These are phyloP conservation scores for Agrotis exclamationis DNA, from an alignment of 2,888 invertebrate species.

Conservation along the genomic window DNA sequence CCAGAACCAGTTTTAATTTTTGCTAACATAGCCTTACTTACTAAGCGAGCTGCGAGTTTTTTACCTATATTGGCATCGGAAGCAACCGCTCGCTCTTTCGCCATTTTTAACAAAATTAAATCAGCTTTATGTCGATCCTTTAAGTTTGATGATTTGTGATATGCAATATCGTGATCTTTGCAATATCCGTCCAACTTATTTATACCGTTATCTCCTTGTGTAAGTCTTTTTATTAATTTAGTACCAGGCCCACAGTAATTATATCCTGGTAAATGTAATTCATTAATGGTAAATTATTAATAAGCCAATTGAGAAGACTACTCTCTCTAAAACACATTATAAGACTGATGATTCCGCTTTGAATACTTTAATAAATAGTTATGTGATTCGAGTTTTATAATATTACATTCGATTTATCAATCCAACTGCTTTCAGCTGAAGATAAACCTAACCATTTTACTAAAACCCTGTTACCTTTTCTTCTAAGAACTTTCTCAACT, in stretches of 20 bases:
- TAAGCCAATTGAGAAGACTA: slow-evolving; percentile 8
- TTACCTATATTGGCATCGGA: slow-evolving; percentile 2
- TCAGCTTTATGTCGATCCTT: neutral
- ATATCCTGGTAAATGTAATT: slow-evolving; percentile 7
- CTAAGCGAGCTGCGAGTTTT: neutral
- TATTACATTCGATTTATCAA: slow-evolving; percentile 5
- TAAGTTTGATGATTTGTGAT: neutral
- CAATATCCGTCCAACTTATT: slow-evolving; percentile 10
- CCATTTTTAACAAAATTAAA: slow-evolving; percentile 16
- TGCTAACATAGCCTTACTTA: slow-evolving; percentile 1
- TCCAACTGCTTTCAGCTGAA: neutral
- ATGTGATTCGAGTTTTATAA: no score
- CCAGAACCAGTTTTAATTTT: no score
- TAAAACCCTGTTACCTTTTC: neutral
- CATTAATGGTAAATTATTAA: slow-evolving; percentile 5
- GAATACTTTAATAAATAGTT: neutral
- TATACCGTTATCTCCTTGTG: neutral
- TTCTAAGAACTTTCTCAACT: no score
- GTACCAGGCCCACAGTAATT: neutral
- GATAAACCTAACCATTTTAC: slow-evolving; percentile 5
- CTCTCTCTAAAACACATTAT: neutral
- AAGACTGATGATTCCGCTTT: neutral
- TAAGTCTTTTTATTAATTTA: slow-evolving; percentile 3
- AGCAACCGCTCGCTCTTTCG: slow-evolving; percentile 1
- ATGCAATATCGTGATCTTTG: neutral